These are phyloP conservation scores for Bolinopsis microptera DNA, from an alignment of 37 sponge, comb jelly and placozoan species.

Conservation along the genomic window DNA sequence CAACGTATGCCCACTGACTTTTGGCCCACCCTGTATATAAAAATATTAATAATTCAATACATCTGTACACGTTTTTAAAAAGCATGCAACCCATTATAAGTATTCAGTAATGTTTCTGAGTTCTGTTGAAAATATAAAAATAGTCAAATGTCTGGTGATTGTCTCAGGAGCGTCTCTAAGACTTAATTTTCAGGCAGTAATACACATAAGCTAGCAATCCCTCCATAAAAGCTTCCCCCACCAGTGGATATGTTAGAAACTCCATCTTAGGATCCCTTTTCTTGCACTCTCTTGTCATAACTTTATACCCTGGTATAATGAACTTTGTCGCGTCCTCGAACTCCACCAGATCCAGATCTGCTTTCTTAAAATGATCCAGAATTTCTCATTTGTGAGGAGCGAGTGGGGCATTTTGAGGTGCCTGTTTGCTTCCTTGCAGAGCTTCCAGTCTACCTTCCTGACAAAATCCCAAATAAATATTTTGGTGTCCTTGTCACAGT, in stretches of 20 bases:
- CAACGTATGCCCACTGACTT: too few species aligned
- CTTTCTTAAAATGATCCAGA: neutral
- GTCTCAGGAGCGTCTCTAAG: too few species aligned
- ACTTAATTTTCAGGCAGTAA: too few species aligned
- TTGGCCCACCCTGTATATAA: too few species aligned
- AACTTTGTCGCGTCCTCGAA: neutral
- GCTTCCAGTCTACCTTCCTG: neutral
- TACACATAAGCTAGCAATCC: too few species aligned
- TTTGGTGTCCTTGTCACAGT: neutral
- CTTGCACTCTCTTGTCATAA: neutral
- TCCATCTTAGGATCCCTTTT: neutral
- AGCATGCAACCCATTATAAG: too few species aligned
- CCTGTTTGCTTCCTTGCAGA: neutral
- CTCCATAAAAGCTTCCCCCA: neutral
- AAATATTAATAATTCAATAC: too few species aligned
- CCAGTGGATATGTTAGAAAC: neutral
- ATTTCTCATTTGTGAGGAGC: neutral
- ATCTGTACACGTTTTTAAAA: too few species aligned
- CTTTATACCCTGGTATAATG: neutral
- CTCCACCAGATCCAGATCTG: neutral
- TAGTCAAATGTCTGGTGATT: too few species aligned
- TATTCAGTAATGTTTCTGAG: too few species aligned
- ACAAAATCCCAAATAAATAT: neutral
- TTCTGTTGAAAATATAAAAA: too few species aligned
- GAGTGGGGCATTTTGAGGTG: neutral